Conservation (phyloP, 2,113 vertebrate species). For the Sprattus sprattus region DNA sequence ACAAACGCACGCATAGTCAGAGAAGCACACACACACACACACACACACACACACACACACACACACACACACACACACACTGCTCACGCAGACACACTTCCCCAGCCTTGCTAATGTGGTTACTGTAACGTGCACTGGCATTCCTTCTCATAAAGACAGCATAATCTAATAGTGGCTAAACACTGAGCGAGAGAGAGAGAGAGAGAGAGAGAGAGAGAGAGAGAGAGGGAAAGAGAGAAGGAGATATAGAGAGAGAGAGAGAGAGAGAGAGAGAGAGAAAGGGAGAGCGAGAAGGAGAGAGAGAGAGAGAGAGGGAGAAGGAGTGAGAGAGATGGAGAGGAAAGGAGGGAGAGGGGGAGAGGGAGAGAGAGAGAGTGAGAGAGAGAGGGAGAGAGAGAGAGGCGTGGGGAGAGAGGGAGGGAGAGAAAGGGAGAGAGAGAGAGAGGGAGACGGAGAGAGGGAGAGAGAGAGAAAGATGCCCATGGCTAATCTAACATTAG, state of each 20-base stretch:
- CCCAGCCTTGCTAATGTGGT: too few relatives aligned
- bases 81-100: too few relatives aligned
- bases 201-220: not conserved
- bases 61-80: too few relatives aligned
- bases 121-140: too few relatives aligned
- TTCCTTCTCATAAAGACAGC: too few relatives aligned
- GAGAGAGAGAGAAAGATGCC: not conserved
- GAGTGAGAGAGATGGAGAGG: too few relatives aligned
- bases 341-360: too few relatives aligned
- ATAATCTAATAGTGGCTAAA: too few relatives aligned
- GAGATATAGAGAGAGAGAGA: not conserved
- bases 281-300: not conserved
- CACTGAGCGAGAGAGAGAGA: too few relatives aligned
- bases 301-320: not conserved
- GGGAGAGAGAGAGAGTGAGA: not conserved
- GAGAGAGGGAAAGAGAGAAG: not conserved
- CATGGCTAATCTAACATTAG: not conserved
- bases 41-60: too few relatives aligned
- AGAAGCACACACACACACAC: not conserved
- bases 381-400: not conserved
- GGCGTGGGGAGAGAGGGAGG: not conserved
- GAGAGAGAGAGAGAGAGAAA: not conserved
- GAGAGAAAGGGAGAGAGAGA: too few relatives aligned
- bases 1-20: not conserved
- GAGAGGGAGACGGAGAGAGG: not conserved